Evolutionary conservation across 2,888 invertebrate species (phyloP).

Genomic region (Furcula furcula): DNA sequence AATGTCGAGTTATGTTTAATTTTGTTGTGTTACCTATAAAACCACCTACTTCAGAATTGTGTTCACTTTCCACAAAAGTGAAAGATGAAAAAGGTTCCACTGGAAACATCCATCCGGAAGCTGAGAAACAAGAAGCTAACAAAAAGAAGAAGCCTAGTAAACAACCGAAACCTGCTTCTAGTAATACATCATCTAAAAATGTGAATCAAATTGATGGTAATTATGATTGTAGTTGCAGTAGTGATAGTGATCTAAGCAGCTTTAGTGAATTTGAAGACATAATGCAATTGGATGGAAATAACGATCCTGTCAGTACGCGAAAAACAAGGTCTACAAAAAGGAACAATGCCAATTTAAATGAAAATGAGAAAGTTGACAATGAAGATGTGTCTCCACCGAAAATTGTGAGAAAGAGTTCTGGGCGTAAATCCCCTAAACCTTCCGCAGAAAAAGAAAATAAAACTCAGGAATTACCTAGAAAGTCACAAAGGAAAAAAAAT

Average conservation of each 20-base stretch:
- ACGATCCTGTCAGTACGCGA: slow-evolving; percentile 24
- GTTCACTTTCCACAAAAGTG: slow-evolving; percentile 78
- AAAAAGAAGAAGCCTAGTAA: slow-evolving; percentile 17
- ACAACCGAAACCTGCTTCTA: slow-evolving; percentile 18
- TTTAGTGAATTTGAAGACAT: slow-evolving; percentile 45
- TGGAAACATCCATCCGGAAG: slow-evolving; percentile 16
- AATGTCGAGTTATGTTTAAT: slow-evolving; percentile 90
- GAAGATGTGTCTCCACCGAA: slow-evolving; percentile 62
- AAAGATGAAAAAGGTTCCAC: slow-evolving; percentile 36
- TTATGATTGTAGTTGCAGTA: slow-evolving; percentile 45
- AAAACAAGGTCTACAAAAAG: slow-evolving; percentile 45
- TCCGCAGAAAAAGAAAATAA: slow-evolving; percentile 7
- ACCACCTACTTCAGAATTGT: slow-evolving; percentile 84
- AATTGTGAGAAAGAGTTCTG: slow-evolving; percentile 33
- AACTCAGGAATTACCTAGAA: neutral
- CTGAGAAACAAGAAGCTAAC: slow-evolving; percentile 14
- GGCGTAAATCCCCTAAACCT: slow-evolving; percentile 9
- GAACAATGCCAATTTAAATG: slow-evolving; percentile 27
- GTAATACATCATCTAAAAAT: slow-evolving; percentile 35
- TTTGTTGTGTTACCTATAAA: slow-evolving; percentile 89
- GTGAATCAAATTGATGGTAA: slow-evolving; percentile 82
- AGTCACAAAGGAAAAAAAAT: slow-evolving; percentile 4
- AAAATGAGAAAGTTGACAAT: slow-evolving; percentile 24
- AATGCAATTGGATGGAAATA: slow-evolving; percentile 59
- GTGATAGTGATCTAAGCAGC: slow-evolving; percentile 32